phyloP scores from a whole-genome alignment of 2,113 vertebrate species.

The Melanotaenia duboulayi region DNA sequence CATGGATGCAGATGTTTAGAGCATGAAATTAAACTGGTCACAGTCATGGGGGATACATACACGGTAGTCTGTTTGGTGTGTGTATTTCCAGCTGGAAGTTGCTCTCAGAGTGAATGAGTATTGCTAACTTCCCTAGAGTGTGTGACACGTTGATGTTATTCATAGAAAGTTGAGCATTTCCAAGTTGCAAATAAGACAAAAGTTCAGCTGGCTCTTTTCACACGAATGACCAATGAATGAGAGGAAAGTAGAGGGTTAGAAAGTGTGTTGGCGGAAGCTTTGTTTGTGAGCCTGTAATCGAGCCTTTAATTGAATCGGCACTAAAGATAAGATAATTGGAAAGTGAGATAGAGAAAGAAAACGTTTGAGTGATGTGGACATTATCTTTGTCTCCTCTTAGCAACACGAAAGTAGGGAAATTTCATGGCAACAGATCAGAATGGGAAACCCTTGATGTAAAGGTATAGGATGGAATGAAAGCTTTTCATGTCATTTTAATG shows the following conservation, averaged over 20 bases:
- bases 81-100: constrained; percentile 17
- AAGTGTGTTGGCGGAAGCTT: constrained; percentile 59
- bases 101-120: constrained; percentile 33
- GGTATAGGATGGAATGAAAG: constrained; percentile 65
- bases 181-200: constrained; percentile 55
- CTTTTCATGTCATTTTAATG: constrained; percentile 63
- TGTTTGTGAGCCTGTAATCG: constrained; percentile 85
- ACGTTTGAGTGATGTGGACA: constrained; percentile 66
- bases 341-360: constrained; percentile 61
- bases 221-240: constrained; percentile 9
- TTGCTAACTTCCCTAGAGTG: constrained; percentile 31
- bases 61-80: constrained; percentile 32
- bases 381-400: constrained; percentile 67
- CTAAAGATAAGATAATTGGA: constrained; percentile 76
- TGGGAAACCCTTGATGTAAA: constrained; percentile 60
- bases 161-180: constrained; percentile 44
- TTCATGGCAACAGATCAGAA: constrained; percentile 62
- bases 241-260: constrained; percentile 31
- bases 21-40: constrained; percentile 82
- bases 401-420: constrained; percentile 50
- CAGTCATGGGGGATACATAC: constrained; percentile 58
- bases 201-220: constrained; percentile 48
- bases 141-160: constrained; percentile 56
- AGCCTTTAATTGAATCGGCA: constrained; percentile 89
- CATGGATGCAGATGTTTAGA: constrained; percentile 81